Base-by-base conservation (phyloP, 2,888 invertebrate genomes). In the Scelioninae gen. 2 region DNA sequence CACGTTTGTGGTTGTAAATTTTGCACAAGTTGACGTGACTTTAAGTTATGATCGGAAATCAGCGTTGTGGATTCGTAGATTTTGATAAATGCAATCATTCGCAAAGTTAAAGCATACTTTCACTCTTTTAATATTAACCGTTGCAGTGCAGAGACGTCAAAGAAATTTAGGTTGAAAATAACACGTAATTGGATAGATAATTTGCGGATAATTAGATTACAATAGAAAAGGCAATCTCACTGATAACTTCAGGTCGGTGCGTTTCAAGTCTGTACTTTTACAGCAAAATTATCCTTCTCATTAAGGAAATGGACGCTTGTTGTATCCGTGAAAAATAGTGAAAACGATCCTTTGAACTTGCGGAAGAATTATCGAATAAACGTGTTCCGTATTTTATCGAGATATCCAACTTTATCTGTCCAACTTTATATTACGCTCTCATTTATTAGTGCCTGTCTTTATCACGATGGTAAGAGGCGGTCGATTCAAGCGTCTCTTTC, bases 381-480 rank as follows among this genome's bases (percentile, higher is more conserved):
- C 33, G 58, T 53, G 65, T 67, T 72, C 60, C 35, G 52, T 65
- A 58, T 72, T 65, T 72, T 61, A 65, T 65, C 61, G 19, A 58
- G 16, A 33, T 16, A 46, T 46, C n/a, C 46, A 35, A 65, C 37
- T 72, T 48, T 65, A 58, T 65, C 58, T 58, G 52, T 60, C 41
- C 53, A 64, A 65, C 71, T 60, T 64, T 60, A 71, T 71, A 71
- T 71, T 57, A 71, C 60, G 45, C 33, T 64, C 45, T 71, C 65
- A 58, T 65, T 72, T 60, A 72, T 72, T 72, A 64, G 45, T 48
- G 65, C 18, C 71, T 45, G 64, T 64, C 71, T 71, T 71, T 71
- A 71, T 71, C 71, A 46, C 22, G 71, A 53, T 58, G 43, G 63
- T 33, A 57, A 61, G 57, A 70, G 63, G 46, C 64, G 46, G 58